These are phyloP conservation scores for Heliconius nattereri DNA, from an alignment of 1,140 invertebrate species.

Conservation along the genomic window DNA sequence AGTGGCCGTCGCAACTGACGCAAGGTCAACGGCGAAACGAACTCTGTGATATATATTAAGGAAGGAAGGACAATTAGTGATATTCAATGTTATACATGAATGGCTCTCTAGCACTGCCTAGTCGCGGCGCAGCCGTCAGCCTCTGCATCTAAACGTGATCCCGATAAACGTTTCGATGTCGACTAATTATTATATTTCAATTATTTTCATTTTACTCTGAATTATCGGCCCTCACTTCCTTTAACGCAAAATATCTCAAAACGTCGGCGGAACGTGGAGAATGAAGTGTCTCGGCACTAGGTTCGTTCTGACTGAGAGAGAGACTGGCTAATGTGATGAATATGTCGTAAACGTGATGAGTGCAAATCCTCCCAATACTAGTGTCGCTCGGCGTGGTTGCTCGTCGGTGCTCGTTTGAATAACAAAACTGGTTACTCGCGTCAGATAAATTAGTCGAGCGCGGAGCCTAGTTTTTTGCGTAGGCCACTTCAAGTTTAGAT, in stretches of 20 bases:
- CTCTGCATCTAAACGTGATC: no score
- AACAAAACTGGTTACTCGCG: slow-evolving; percentile 13
- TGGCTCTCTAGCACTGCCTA: background rate
- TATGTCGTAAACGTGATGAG: no score
- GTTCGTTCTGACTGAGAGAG: no score
- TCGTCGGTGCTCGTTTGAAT: background rate
- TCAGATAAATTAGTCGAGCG: slow-evolving; percentile 9
- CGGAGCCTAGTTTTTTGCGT: slow-evolving; percentile 13
- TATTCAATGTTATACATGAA: background rate
- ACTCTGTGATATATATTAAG: background rate
- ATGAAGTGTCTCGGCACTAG: no score
- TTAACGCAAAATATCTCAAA: no score
- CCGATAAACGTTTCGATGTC: no score
- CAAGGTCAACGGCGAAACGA: background rate
- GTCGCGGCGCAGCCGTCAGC: no score
- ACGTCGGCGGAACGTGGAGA: no score
- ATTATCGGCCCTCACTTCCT: no score
- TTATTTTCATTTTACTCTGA: no score
- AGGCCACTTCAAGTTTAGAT: slow-evolving; percentile 15
- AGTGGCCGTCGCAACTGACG: background rate
- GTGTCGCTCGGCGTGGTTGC: background rate
- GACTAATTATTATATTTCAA: no score
- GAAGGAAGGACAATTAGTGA: background rate
- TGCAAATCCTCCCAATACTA: background rate
- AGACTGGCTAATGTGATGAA: no score